These are phyloP conservation scores for Phoeniculus purpureus DNA, from an alignment of 2,797 vertebrate species.

Conservation along the genomic window DNA sequence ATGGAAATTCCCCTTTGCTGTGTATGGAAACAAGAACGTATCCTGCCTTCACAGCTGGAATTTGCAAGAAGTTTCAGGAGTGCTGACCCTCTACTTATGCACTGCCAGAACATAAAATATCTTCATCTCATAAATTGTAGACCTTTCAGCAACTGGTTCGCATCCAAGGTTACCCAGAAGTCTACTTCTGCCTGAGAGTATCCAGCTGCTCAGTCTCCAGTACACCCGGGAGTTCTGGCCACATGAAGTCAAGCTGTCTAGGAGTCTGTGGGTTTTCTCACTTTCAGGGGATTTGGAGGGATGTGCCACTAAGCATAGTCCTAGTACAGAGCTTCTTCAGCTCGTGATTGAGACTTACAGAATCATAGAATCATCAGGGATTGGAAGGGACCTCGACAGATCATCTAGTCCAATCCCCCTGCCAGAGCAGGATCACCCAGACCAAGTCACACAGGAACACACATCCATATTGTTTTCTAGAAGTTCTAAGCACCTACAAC, in stretches of 20 bases:
- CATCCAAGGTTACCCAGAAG: conserved; percentile 17
- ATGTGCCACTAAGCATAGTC: neutral
- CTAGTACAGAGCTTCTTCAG: neutral
- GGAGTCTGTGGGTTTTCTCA: neutral
- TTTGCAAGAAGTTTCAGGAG: conserved; percentile 14
- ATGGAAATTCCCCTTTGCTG: conserved; percentile 7
- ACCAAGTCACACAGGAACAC: too few relatives aligned
- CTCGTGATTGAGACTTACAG: neutral
- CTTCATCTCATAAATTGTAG: conserved; percentile 34
- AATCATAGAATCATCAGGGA: too few relatives aligned
- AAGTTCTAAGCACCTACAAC: too few relatives aligned
- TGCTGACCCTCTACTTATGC: neutral
- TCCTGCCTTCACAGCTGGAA: conserved; percentile 2
- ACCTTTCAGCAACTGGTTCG: conserved; percentile 3
- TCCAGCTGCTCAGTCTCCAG: conserved; percentile 15
- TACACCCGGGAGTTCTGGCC: neutral
- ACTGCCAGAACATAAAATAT: conserved; percentile 29
- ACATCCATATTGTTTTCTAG: too few relatives aligned
- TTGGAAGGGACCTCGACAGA: too few relatives aligned
- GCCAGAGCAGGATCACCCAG: too few relatives aligned
- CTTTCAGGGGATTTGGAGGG: neutral
- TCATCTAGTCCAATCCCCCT: too few relatives aligned
- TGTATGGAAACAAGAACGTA: neutral
- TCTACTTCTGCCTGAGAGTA: neutral
- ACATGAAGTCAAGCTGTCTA: neutral